Conservation (phyloP, 2,888 invertebrate species). For the Melieria picta region DNA sequence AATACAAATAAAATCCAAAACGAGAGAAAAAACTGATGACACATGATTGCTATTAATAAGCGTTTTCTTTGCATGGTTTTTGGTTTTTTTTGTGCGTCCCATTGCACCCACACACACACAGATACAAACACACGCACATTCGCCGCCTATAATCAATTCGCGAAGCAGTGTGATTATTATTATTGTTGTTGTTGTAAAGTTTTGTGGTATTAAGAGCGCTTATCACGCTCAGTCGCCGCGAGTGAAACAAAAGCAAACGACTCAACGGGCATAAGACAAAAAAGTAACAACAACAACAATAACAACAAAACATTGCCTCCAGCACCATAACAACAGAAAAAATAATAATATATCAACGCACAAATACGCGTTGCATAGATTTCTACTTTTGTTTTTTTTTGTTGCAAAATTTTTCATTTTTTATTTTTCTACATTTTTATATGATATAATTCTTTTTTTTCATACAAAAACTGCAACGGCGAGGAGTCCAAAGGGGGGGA, state of each 20-base stretch:
- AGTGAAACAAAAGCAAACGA: background rate
- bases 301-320: too few relatives aligned
- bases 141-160: background rate
- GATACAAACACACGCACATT: too few relatives aligned
- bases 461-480: background rate
- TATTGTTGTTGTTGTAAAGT: too few relatives aligned
- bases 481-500: background rate
- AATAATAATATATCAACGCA: slow-evolving; percentile 26
- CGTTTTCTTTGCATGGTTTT: too few relatives aligned
- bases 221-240: slow-evolving; percentile 1
- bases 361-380: slow-evolving; percentile 24
- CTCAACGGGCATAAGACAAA: background rate
- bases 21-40: slow-evolving; percentile 30
- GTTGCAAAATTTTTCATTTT: background rate
- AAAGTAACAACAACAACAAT: background rate
- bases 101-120: too few relatives aligned
- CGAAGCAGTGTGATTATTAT: background rate
- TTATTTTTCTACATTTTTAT: background rate
- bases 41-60: slow-evolving; percentile 13
- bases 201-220: slow-evolving; percentile 8
- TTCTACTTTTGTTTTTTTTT: background rate
- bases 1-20: too few relatives aligned
- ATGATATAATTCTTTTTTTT: slow-evolving; percentile 4
- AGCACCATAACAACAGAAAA: too few relatives aligned
- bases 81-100: too few relatives aligned